Evolutionary conservation across 1,140 invertebrate species (phyloP), one percentile per base, ranked within the genome.

Genomic region (Drosophila watanabei): DNA sequence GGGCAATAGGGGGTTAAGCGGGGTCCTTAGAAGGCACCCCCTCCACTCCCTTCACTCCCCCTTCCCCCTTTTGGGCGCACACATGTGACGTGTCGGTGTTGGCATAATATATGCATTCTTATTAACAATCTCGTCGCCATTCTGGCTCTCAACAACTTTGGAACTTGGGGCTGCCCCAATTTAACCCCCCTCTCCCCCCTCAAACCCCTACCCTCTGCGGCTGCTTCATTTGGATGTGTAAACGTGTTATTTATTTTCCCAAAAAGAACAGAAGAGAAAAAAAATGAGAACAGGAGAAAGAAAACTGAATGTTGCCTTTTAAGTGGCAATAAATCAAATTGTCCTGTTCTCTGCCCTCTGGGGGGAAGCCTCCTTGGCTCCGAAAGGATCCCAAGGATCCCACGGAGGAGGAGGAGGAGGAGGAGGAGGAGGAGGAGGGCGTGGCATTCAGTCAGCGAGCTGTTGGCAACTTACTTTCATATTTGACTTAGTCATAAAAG

Each of bases 271-370:
- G 33, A 2, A 8, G 13, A 24, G 5, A 32, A 43, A 52, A 54
- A 54, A 46, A 39, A 46, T 56, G n/a, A 39, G 33, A 56, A 35
- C 56, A 45, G 39, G 39, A 66, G 54, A 77, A 59, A 57, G 68
- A 87, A 89, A 89, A 85, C 86, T 82, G 81, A 89, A 89, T 89
- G 86, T 89, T 89, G 86, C 85, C 85, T 90, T 89, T 89, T 90
- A 89, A 90, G 85, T 89, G 85, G 85, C 82, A 90, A 89, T 89
- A 89, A 89, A 89, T 89, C 85, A 89, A 89, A 89, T 89, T 89
- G 86, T 80, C 75, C 71, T 89, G 66, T 72, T 72, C 54, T 52
- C 49, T 72, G 69, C 68, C 66, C 69, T 72, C 69, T 72, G 69
- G 69, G 48, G 66, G 68, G 48, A 70, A 70, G 72, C 64, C 32